Conservation (phyloP, 2,113 vertebrate species). For the Vimba vimba region DNA sequence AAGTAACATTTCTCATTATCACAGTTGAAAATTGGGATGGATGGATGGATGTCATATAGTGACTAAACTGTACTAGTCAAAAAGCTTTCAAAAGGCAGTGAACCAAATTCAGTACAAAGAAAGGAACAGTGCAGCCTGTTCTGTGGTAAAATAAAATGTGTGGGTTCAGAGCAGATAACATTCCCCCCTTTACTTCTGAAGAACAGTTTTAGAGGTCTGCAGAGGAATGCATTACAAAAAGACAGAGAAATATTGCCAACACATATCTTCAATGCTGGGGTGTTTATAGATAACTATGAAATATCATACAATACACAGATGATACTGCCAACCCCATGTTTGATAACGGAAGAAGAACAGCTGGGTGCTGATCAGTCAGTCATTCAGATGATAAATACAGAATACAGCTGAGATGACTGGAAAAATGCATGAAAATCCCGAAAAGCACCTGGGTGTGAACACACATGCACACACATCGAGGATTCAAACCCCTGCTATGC, state of each 20-base stretch:
- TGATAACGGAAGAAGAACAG: neutral
- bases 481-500: constrained; percentile 23
- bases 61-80: neutral
- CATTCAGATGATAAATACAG: constrained; percentile 24
- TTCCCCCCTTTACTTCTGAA: neutral
- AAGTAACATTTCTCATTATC: neutral
- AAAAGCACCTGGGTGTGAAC: neutral
- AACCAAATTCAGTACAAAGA: neutral
- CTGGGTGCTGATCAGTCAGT: constrained; percentile 13
- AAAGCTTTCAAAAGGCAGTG: neutral
- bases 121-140: neutral
- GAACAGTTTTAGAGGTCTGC: neutral
- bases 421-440: neutral
- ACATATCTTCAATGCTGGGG: neutral
- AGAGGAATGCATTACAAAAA: constrained; percentile 10
- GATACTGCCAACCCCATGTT: neutral
- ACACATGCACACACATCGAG: neutral
- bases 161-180: neutral
- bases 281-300: neutral
- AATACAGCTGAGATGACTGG: neutral
- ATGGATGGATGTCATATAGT: neutral
- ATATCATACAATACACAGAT: neutral
- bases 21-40: neutral
- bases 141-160: constrained; percentile 12
- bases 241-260: neutral